Evolutionary conservation across 2,797 vertebrate species (phyloP).

Genomic region (Scomberomorus guttatus): DNA sequence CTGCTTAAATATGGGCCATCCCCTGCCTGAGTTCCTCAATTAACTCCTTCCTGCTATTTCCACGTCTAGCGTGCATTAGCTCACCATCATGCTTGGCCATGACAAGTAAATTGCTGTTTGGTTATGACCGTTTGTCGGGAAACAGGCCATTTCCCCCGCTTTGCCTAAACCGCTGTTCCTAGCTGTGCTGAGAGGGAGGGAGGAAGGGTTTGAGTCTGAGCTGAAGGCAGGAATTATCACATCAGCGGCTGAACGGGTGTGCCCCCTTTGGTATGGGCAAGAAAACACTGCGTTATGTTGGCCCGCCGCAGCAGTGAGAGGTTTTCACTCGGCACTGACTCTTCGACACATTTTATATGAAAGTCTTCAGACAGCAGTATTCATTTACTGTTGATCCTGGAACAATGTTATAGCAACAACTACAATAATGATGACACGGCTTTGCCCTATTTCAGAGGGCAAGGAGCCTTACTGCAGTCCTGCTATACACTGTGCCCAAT

Average conservation of each 20-base stretch:
- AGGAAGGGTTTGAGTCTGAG: constrained; percentile 56
- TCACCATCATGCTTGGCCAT: constrained; percentile 68
- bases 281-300: constrained; percentile 48
- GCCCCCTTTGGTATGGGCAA: constrained; percentile 52
- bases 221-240: constrained; percentile 84
- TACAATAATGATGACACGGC: constrained; percentile 26
- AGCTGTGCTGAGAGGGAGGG: constrained; percentile 44
- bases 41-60: constrained; percentile 87
- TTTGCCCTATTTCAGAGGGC: constrained; percentile 23
- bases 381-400: constrained; percentile 57
- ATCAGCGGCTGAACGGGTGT: constrained; percentile 77
- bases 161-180: constrained; percentile 77
- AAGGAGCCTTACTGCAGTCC: constrained; percentile 21
- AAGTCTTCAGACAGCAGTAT: constrained; percentile 30
- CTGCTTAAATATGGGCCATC: constrained; percentile 56
- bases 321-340: constrained; percentile 39
- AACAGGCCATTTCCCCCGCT: constrained; percentile 84
- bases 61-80: constrained; percentile 72
- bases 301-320: constrained; percentile 35
- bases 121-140: constrained; percentile 82
- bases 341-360: constrained; percentile 24
- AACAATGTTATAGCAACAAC: constrained; percentile 35
- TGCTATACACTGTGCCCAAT: constrained; percentile 35
- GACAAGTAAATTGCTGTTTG: constrained; percentile 87
- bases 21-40: constrained; percentile 75